Conservation (phyloP, 2,888 invertebrate species). For the Rhaphigaster nebulosa region DNA sequence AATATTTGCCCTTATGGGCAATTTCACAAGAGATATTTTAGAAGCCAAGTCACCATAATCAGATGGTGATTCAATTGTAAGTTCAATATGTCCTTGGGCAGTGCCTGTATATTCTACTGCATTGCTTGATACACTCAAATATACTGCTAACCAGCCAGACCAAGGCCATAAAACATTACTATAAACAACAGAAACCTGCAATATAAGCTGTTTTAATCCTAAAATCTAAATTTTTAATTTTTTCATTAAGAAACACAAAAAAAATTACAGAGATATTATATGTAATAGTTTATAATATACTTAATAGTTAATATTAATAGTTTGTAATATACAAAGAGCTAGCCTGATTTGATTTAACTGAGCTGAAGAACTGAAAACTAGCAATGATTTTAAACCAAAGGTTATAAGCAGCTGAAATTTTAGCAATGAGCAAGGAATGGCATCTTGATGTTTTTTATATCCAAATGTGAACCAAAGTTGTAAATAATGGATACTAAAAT, state of each 20-base stretch:
- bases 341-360: background rate
- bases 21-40: conserved; percentile 74
- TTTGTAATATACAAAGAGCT: background rate
- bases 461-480: too few relatives aligned
- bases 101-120: conserved; percentile 79
- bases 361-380: background rate
- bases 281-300: too few relatives aligned
- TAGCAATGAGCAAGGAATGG: background rate
- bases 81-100: conserved; percentile 84
- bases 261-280: background rate
- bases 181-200: conserved; percentile 75
- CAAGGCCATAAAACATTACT: conserved; percentile 94
- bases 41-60: conserved; percentile 73
- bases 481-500: too few relatives aligned
- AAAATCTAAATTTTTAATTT: background rate
- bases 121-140: conserved; percentile 74
- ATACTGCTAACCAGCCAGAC: conserved; percentile 94
- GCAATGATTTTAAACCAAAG: background rate
- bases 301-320: too few relatives aligned
- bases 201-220: background rate
- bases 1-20: conserved; percentile 84
- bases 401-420: background rate
- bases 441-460: too few relatives aligned
- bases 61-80: conserved; percentile 86
- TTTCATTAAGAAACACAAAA: background rate